A percentile compares a stretch with the other conserved stretches of the same genome.
These are phyloP conservation scores for Acrossocheilus fasciatus DNA, from an alignment of 2,797 vertebrate species.

Conservation along the genomic window DNA sequence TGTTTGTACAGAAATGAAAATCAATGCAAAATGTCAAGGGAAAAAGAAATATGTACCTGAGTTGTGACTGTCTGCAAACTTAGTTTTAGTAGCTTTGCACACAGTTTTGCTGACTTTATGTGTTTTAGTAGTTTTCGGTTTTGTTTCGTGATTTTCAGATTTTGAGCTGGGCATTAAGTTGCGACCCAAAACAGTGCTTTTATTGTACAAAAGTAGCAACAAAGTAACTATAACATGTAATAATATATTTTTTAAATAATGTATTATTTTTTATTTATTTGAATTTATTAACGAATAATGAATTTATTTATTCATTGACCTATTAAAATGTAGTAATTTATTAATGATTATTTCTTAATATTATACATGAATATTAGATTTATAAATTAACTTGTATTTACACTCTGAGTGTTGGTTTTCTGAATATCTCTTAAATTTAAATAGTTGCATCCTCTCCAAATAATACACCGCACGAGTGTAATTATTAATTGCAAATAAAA, in stretches of 20 bases:
- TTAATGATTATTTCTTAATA: not conserved
- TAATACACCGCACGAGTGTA: not conserved
- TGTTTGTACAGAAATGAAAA: conserved; percentile 61
- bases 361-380: not conserved
- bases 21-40: conserved; percentile 39
- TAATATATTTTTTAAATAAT: no score
- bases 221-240: not conserved
- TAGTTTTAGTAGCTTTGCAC: conserved; percentile 42
- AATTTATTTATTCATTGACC: not conserved
- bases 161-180: not conserved
- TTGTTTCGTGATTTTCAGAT: not conserved
- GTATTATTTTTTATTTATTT: not conserved
- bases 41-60: conserved; percentile 60
- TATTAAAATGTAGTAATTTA: not conserved
- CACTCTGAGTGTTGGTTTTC: not conserved
- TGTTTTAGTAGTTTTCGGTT: conserved; percentile 12
- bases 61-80: conserved; percentile 43
- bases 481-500: not conserved
- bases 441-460: not conserved
- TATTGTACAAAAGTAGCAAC: not conserved
- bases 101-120: conserved; percentile 30
- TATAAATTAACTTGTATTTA: not conserved
- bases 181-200: not conserved
- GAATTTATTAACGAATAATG: not conserved
- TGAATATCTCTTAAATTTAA: not conserved